Base-by-base conservation (phyloP, 1,140 invertebrate species). In the Agraylea sexmaculata region DNA sequence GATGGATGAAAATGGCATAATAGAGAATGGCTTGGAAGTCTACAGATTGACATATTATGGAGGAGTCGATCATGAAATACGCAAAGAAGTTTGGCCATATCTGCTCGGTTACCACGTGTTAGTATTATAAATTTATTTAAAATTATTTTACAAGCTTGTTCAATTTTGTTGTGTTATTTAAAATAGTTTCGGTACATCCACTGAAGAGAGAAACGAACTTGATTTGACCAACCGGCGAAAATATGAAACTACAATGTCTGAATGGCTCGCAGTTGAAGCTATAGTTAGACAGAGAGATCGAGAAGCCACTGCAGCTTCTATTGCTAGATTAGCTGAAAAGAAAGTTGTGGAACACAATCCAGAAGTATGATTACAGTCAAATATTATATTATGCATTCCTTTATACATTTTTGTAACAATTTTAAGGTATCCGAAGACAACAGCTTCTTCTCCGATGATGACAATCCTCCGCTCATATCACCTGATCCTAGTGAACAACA, bases 191-290 rank as follows among this genome's bases (percentile, higher is more conserved):
- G 77, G 79, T 18, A 83, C 78, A 52, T 77, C 78, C 7, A 45
- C 60, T 4, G 73, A 81, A 47, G 80, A 88, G 47, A 64, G 85
- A 1, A 57, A 65, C 16, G 70, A 78, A 43, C 70, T 81, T 41
- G 81, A 88, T 52, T 60, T 70, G 43, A 64, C 67, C 31, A 76
- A 80, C 40, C 70, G 75, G 47, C 74, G 80, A 36, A 73, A 77
- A 43, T 90, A 90, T 53, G 88, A 93, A 63, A 80, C 83, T 5
- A 86, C 80, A 2, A 89, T 91, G 86, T 88, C 86, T 1, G 89
- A 93, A 56, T 95, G 91, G 91, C 60, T 90, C 35, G 87, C 85
- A 1, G 86, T 94, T 1, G 91, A 94, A 58, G 87, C 87, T 1
- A 91, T 93, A 42, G 86, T 93, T 1, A 59, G 78, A 41, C 87